Conservation (phyloP, 2,113 vertebrate species). For the Cololabis saira region DNA sequence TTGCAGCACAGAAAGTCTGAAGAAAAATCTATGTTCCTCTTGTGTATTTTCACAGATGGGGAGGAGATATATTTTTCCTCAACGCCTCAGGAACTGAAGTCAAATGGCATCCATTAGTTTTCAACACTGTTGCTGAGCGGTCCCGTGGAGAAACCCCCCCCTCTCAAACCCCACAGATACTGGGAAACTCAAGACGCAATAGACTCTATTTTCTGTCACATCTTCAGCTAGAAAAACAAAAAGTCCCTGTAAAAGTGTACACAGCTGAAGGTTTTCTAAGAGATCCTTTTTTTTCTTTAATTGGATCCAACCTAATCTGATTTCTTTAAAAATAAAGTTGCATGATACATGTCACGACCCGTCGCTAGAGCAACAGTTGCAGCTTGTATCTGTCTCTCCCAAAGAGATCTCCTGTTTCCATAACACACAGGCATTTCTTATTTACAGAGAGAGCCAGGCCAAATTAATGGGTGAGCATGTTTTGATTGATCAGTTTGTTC, state of each 20-base stretch:
- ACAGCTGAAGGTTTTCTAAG: background rate
- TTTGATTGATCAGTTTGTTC: too few relatives aligned
- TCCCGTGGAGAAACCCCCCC: slow-evolving; percentile 43
- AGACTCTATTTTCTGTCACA: slow-evolving; percentile 4
- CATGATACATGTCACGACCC: too few relatives aligned
- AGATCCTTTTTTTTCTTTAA: too few relatives aligned
- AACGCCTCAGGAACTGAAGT: slow-evolving; percentile 55
- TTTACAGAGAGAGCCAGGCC: too few relatives aligned
- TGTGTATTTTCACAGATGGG: slow-evolving; percentile 40
- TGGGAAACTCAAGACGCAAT: slow-evolving; percentile 17
- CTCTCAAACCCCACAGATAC: slow-evolving; percentile 41
- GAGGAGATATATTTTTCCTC: slow-evolving; percentile 39
- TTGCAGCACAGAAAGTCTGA: slow-evolving; percentile 12
- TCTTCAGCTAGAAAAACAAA: slow-evolving; percentile 3
- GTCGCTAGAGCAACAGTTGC: too few relatives aligned
- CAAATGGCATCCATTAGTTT: slow-evolving; percentile 65
- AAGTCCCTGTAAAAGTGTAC: background rate
- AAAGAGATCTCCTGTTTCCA: too few relatives aligned
- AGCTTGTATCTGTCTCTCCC: too few relatives aligned
- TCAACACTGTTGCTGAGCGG: slow-evolving; percentile 39
- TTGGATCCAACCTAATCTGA: too few relatives aligned
- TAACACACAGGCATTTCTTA: too few relatives aligned
- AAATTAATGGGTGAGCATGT: too few relatives aligned
- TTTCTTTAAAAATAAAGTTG: too few relatives aligned
- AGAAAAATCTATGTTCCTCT: slow-evolving; percentile 25